A percentile compares a stretch with the other conserved stretches of the same genome.
phyloP scores from a whole-genome alignment of 2,797 vertebrate genomes.

The Merluccius polli region DNA sequence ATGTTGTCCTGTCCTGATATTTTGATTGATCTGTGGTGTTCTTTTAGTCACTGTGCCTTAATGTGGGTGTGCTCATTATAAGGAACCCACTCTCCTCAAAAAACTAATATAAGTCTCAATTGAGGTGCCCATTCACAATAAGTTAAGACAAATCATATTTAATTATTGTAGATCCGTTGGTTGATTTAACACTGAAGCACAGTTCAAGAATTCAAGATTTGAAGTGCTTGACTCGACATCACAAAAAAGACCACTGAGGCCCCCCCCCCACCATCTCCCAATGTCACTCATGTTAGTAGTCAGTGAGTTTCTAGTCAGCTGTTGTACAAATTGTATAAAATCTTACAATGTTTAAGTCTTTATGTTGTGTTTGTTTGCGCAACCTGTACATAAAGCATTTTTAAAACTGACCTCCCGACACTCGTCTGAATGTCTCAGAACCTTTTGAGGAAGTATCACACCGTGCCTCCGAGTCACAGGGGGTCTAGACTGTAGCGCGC shows the following conservation, averaged over 20 bases:
- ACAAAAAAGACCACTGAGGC: neutral
- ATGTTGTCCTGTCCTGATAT: conserved; percentile 30
- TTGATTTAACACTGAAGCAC: neutral
- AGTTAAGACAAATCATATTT: neutral
- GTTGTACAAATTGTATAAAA: conserved; percentile 77
- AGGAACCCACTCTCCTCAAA: conserved; percentile 49
- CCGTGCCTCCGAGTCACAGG: too few species aligned
- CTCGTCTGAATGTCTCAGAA: neutral
- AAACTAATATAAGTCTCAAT: conserved; percentile 15
- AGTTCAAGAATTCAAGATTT: neutral
- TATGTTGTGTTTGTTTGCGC: conserved; percentile 66
- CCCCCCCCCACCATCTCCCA: too few species aligned
- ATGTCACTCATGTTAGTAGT: conserved; percentile 68
- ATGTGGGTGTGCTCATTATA: conserved; percentile 59
- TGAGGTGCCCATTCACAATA: neutral
- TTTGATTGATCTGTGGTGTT: conserved; percentile 45
- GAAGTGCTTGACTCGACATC: neutral
- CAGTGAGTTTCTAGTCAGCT: conserved; percentile 72
- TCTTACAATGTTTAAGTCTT: conserved; percentile 70
- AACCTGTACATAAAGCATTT: conserved; percentile 82
- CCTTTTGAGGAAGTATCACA: neutral
- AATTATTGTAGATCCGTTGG: neutral
- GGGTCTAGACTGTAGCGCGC: too few species aligned
- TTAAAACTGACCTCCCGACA: conserved; percentile 57
- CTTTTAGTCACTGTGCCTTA: conserved; percentile 80